Evolutionary conservation across 2,888 invertebrate genomes (phyloP).

Genomic region (Drosophila lacicola): DNA sequence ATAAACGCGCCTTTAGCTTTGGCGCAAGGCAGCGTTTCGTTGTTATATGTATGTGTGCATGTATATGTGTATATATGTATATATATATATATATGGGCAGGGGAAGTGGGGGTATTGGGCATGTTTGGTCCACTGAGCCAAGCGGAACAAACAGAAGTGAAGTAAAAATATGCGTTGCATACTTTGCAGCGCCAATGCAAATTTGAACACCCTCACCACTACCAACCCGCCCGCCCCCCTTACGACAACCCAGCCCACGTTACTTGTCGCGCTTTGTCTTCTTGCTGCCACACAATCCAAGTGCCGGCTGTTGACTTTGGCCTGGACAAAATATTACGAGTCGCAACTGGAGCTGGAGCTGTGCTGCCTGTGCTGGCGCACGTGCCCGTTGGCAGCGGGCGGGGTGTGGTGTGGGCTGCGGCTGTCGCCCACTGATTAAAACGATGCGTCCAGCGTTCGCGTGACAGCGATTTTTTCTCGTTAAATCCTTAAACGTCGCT

Average conservation of each 20-base stretch:
- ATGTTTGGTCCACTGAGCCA: slow-evolving; percentile 43
- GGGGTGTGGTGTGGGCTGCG: slow-evolving; percentile 8
- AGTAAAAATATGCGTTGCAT: slow-evolving; percentile 76
- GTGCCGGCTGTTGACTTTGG: slow-evolving; percentile 73
- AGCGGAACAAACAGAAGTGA: slow-evolving; percentile 65
- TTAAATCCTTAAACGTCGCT: slow-evolving; percentile 79
- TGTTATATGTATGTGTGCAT: background rate
- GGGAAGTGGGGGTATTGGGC: slow-evolving; percentile 17
- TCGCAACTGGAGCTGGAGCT: slow-evolving; percentile 11
- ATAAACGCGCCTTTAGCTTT: background rate
- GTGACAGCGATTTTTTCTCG: slow-evolving; percentile 75
- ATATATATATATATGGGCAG: background rate
- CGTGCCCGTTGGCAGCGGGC: slow-evolving; percentile 29
- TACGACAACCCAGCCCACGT: background rate
- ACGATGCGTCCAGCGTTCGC: slow-evolving; percentile 59
- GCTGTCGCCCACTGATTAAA: slow-evolving; percentile 73
- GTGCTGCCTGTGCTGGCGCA: slow-evolving; percentile 43
- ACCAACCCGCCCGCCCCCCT: slow-evolving; percentile 1
- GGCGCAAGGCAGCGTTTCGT: background rate
- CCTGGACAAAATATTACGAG: slow-evolving; percentile 70
- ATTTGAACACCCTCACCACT: slow-evolving; percentile 41
- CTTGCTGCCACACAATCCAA: slow-evolving; percentile 30
- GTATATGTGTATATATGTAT: background rate
- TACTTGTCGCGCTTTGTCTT: slow-evolving; percentile 51
- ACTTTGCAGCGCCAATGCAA: slow-evolving; percentile 72